Conservation (phyloP, 2,797 vertebrate species). For the Nasua narica region DNA sequence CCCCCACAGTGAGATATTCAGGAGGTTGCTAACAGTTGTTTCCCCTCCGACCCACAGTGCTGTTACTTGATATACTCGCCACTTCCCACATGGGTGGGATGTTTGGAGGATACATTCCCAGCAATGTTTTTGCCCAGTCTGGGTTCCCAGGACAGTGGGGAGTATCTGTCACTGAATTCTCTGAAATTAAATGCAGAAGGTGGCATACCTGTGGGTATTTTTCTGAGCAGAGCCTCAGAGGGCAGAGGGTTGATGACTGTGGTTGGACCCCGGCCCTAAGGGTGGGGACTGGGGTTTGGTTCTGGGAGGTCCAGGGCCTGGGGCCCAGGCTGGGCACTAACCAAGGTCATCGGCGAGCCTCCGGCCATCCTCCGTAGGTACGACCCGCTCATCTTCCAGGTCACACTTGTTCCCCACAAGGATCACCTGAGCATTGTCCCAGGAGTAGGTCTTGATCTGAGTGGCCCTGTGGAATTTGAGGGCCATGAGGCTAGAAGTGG, state of each 20-base stretch:
- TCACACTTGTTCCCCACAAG: conserved; percentile 96
- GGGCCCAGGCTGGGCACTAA: conserved; percentile 69
- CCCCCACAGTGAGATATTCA: background rate
- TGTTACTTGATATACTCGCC: rapidly evolving
- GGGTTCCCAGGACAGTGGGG: background rate
- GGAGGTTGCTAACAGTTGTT: background rate
- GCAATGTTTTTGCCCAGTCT: background rate
- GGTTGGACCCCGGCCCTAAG: background rate
- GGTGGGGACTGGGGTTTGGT: background rate
- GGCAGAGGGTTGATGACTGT: background rate
- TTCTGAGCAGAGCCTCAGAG: background rate
- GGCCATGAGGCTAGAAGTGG: background rate
- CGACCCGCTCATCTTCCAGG: conserved; percentile 91
- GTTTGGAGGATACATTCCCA: background rate
- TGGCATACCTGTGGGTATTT: background rate
- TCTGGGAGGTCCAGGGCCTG: background rate
- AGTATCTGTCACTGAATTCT: background rate
- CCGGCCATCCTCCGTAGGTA: conserved; percentile 90
- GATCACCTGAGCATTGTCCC: conserved; percentile 95
- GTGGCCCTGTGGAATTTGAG: conserved; percentile 87
- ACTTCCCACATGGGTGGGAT: background rate
- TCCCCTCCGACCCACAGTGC: background rate
- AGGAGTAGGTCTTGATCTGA: conserved; percentile 95
- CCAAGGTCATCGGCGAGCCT: conserved; percentile 90
- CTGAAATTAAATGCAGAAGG: background rate